Evolutionary conservation across 2,888 invertebrate genomes (phyloP), one percentile per base, ranked within the genome.

Genomic region (Tetragnatha montana): DNA sequence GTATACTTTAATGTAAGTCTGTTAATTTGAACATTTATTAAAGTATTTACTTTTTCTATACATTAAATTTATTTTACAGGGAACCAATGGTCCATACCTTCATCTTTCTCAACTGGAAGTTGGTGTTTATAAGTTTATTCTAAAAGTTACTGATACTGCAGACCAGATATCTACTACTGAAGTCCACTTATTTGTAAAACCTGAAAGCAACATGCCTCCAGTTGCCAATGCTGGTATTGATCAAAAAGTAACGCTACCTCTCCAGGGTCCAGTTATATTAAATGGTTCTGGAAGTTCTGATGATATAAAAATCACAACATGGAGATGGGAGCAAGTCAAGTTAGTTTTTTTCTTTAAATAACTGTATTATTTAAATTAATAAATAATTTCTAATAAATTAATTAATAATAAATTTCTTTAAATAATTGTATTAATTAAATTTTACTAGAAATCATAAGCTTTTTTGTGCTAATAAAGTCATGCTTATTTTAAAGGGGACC

Each of bases 161-260:
- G 97, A 96, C 6, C 98, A 98, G 94, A 96, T 96, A 1, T 97
- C 97, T 68, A 96, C 96, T 0, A 97, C 98, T 0, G 96, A 96
- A 91, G 97, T 98, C 0, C 97, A 97, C 93, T 98, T 98, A 1
- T 98, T 98, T 93, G 98, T 98, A 0, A 98, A 98, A 93, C 96
- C 96, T 92, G 93, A 93, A 91, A 92, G 92, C 51, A 94, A 94
- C 92, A 92, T 92, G 60, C 92, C 93, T 0, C 94, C 94, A 3
- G 92, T 92, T 93, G 95, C 95, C 0, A 93, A 94, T 91, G 95
- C 95, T 70, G 95, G 95, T 0, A 92, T 93, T 6, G 94, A 95
- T 92, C 92, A 94, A 86, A 97, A 96, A 84, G 96, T 97, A 92
- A 96, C 96, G 91, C 95, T 98, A 83, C 98, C 98, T 7, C 60